Percentiles rank a stretch among this genome's conserved stretches.
Conservation (phyloP, 2,888 invertebrate species). For the Hymenopus coronatus region DNA sequence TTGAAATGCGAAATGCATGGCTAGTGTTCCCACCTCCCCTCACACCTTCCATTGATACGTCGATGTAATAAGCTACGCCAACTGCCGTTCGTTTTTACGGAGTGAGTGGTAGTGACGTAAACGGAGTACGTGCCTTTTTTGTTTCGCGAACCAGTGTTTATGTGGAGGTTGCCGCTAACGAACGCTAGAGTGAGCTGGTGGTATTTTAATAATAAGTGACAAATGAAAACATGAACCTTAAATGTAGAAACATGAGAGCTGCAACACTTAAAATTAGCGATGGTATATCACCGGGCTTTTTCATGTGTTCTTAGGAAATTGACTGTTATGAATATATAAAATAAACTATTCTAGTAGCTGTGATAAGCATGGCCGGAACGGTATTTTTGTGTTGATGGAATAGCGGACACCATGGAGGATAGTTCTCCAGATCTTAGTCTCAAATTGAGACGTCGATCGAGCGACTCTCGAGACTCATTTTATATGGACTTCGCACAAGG, state of each 20-base stretch:
- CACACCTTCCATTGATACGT: not conserved
- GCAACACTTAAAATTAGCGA: not conserved
- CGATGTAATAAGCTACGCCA: not conserved
- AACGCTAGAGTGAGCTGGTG: not conserved
- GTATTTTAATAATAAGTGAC: not conserved
- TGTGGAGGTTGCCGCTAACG: not conserved
- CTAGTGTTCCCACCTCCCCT: not conserved
- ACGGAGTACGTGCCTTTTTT: not conserved
- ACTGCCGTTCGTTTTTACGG: not conserved
- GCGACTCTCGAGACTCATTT: conserved; percentile 83
- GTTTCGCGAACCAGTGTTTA: not conserved
- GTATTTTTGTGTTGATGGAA: not conserved
- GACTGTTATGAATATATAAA: not conserved
- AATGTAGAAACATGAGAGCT: not conserved
- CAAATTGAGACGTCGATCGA: conserved; percentile 78
- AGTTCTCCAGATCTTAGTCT: conserved; percentile 84
- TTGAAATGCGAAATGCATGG: not conserved
- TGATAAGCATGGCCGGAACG: not conserved
- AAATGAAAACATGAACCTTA: not conserved
- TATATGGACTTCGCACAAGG: conserved; percentile 89
- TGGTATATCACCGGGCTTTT: not conserved
- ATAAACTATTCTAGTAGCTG: not conserved
- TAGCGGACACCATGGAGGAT: conserved; percentile 55
- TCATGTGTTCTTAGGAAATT: not conserved
- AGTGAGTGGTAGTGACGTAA: not conserved